phyloP scores from a whole-genome alignment of 2,113 vertebrate species.

The Rhinoderma darwinii region DNA sequence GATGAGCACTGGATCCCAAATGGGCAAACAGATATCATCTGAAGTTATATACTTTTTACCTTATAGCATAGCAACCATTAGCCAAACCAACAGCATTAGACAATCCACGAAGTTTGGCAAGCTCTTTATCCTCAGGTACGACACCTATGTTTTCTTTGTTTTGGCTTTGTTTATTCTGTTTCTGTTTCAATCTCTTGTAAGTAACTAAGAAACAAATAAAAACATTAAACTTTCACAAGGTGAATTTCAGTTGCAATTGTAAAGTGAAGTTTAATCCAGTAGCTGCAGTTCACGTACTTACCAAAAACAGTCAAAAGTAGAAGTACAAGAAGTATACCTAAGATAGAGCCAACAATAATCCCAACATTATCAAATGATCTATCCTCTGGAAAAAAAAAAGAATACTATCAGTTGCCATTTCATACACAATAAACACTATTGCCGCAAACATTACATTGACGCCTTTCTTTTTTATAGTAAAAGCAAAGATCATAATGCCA shows the following conservation, averaged over 20 bases:
- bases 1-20: no score
- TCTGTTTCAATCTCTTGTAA: constrained; percentile 63
- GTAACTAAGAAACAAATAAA: constrained; percentile 63
- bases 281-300: constrained; percentile 63
- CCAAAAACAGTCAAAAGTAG: constrained; percentile 65
- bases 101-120: constrained; percentile 67
- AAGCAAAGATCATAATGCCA: no score
- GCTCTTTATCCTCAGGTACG: constrained; percentile 69
- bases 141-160: constrained; percentile 60
- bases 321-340: constrained; percentile 63
- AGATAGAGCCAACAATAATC: constrained; percentile 60
- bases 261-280: background rate
- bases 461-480: no score
- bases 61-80: constrained; percentile 73
- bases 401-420: background rate
- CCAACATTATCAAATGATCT: constrained; percentile 51
- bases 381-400: constrained; percentile 64
- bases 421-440: no score
- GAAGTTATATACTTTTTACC: constrained; percentile 62
- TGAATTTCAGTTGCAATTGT: background rate
- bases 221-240: constrained; percentile 15
- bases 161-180: constrained; percentile 42
- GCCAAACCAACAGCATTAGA: constrained; percentile 70
- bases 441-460: no score
- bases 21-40: background rate